Percentiles rank a stretch among this genome's conserved stretches.
These are phyloP conservation scores for Harpalus rubripes DNA, from an alignment of 2,888 invertebrate genomes.

Conservation along the genomic window DNA sequence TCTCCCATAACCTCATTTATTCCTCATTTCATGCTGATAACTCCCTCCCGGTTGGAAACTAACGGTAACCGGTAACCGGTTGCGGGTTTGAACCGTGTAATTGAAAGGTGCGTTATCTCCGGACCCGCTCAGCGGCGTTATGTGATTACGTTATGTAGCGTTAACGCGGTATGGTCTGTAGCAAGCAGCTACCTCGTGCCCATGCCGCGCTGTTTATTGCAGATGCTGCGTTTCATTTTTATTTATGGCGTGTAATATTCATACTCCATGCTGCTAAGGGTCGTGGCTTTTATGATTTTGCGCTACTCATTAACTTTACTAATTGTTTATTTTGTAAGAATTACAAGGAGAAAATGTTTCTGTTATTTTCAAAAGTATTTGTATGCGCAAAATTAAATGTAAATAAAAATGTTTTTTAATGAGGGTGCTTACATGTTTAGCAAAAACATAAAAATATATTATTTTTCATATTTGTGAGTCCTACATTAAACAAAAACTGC, in stretches of 20 bases:
- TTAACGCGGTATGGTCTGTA: conserved; percentile 4
- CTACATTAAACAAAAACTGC: too few species aligned
- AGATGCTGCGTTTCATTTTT: conserved; percentile 52
- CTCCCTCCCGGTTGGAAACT: conserved; percentile 7
- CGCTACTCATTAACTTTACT: conserved; percentile 9
- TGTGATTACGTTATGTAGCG: conserved; percentile 53
- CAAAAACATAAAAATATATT: too few species aligned
- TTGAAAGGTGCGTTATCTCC: conserved; percentile 62
- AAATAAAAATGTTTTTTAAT: neutral
- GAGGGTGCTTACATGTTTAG: neutral
- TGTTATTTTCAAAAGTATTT: neutral
- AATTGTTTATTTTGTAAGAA: conserved; percentile 24
- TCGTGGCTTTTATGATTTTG: conserved; percentile 10
- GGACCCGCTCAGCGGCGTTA: conserved; percentile 32
- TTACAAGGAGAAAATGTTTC: neutral
- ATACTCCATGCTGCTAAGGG: conserved; percentile 24
- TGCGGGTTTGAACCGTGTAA: conserved; percentile 56
- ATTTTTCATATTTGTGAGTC: too few species aligned
- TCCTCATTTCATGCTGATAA: neutral
- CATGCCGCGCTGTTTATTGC: conserved; percentile 32
- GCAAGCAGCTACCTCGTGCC: neutral
- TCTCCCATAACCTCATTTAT: conserved; percentile 8
- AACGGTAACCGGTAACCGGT: conserved; percentile 40
- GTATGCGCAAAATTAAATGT: neutral
- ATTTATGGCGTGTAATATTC: conserved; percentile 46